Evolutionary conservation across 2,797 vertebrate genomes (phyloP), one percentile per base, ranked within the genome.

Genomic region (Sardinella longiceps): DNA sequence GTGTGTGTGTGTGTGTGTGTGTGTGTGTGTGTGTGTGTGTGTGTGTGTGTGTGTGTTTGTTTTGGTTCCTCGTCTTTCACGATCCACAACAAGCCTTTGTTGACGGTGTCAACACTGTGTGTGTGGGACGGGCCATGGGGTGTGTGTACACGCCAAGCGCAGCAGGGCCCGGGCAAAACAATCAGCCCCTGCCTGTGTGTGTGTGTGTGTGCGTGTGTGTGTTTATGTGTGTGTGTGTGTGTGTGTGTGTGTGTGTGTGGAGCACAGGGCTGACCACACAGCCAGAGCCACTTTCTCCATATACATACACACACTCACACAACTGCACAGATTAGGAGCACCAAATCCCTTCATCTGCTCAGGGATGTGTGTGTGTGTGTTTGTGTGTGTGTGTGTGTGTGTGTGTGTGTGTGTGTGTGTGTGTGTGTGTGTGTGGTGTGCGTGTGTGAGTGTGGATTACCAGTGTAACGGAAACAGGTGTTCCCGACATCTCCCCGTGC

Each of bases 41-140:
- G n/a, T n/a, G n/a, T n/a, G n/a, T n/a, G n/a, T n/a, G n/a, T n/a
- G n/a, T n/a, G n/a, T n/a, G n/a, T 93, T 90, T 88, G 87, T 88
- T 92, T 86, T 70, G 63, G 63, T 70, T 70, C 30, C 12, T 70
- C 12, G 63, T 30, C 28, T 70, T 60, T 85, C 81, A 48, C 84
- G 89, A 86, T 88, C 89, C 87, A 83, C 87, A 84, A 50, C 88
- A 90, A 83, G 63, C 86, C 83, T 70, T 87, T 94, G 93, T 90
- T 94, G 90, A 91, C 90, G 92, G 89, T 92, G 89, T 90, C 91
- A 92, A 84, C 87, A 86, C 20, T 90, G 90, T 93, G 91, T 94
- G 84, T 89, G 88, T 83, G 86, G 81, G 88, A 87, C 46, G 60
- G 10, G 12, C 48, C 28, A 0, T 18, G 81, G 50, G 3, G 23